phyloP scores from a whole-genome alignment of 2,113 vertebrate species.

The Nothobranchius furzeri region DNA sequence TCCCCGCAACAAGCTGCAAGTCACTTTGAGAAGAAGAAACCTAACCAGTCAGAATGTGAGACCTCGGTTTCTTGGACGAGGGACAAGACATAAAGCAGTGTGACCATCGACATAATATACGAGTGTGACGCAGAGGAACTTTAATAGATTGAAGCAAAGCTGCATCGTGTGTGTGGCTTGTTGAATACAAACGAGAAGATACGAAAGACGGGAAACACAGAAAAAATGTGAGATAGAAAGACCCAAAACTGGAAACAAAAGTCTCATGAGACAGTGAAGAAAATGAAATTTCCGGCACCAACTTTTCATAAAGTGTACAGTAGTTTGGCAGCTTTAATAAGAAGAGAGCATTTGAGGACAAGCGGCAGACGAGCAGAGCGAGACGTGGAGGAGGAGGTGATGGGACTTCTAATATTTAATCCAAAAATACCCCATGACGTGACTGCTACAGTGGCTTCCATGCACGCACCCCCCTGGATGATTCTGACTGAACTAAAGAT shows the following conservation, averaged over 20 bases:
- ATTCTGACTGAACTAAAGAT: slow-evolving; percentile 10
- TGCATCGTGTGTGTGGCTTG: neutral
- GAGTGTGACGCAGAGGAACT: neutral
- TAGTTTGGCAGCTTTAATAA: slow-evolving; percentile 35
- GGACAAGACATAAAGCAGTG: neutral
- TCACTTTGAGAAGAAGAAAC: neutral
- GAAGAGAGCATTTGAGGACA: slow-evolving; percentile 24
- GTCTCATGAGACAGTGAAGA: slow-evolving; percentile 6
- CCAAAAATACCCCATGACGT: slow-evolving; percentile 23
- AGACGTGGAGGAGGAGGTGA: too few species aligned
- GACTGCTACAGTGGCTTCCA: slow-evolving; percentile 12
- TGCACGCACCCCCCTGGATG: neutral
- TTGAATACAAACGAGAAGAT: neutral
- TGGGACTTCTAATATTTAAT: slow-evolving; percentile 12
- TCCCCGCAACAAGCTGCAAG: neutral
- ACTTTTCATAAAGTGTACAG: slow-evolving; percentile 6
- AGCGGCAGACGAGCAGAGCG: neutral
- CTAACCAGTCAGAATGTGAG: neutral
- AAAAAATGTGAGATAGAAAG: neutral
- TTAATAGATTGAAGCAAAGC: neutral
- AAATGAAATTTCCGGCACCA: slow-evolving; percentile 52
- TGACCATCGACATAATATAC: neutral
- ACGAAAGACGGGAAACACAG: neutral
- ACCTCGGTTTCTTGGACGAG: neutral
- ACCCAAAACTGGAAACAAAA: slow-evolving; percentile 2